A percentile compares a stretch with the other conserved stretches of the same genome.
phyloP scores from a whole-genome alignment of 2,113 vertebrate species.

The Epinephelus moara region DNA sequence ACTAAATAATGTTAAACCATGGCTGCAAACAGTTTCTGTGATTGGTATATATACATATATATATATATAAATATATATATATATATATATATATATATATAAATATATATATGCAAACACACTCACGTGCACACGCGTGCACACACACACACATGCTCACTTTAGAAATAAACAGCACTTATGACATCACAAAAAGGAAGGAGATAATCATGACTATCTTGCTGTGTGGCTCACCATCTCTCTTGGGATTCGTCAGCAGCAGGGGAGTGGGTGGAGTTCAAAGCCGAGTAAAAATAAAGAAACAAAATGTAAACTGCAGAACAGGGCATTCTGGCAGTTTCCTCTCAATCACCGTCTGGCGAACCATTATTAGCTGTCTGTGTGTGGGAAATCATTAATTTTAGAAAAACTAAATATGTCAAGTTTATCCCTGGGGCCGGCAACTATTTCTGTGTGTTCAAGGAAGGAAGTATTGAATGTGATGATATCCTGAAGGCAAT shows the following conservation, averaged over 20 bases:
- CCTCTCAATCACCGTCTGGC: slow-evolving; percentile 65
- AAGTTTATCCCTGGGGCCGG: slow-evolving; percentile 72
- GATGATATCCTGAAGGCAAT: slow-evolving; percentile 65
- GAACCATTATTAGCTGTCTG: slow-evolving; percentile 59
- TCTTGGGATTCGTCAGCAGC: slow-evolving; percentile 53
- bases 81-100: background rate
- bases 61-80: background rate
- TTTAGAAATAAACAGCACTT: slow-evolving; percentile 38
- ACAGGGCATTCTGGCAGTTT: slow-evolving; percentile 58
- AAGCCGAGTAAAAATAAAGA: slow-evolving; percentile 58
- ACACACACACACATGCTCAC: background rate
- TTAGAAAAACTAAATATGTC: slow-evolving; percentile 76
- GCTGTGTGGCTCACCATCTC: slow-evolving; percentile 19
- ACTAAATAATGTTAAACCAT: slow-evolving; percentile 10
- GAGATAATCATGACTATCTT: slow-evolving; percentile 52
- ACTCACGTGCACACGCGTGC: background rate
- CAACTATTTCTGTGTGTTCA: slow-evolving; percentile 67
- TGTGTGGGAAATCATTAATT: slow-evolving; percentile 70
- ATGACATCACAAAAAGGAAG: slow-evolving; percentile 39
- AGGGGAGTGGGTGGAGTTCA: slow-evolving; percentile 66
- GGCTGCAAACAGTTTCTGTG: slow-evolving; percentile 3
- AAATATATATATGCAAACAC: background rate
- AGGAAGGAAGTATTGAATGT: slow-evolving; percentile 54
- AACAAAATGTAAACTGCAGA: slow-evolving; percentile 58
- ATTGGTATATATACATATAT: background rate